phyloP scores from a whole-genome alignment of 1,140 invertebrate genomes.

The Atta texana region DNA sequence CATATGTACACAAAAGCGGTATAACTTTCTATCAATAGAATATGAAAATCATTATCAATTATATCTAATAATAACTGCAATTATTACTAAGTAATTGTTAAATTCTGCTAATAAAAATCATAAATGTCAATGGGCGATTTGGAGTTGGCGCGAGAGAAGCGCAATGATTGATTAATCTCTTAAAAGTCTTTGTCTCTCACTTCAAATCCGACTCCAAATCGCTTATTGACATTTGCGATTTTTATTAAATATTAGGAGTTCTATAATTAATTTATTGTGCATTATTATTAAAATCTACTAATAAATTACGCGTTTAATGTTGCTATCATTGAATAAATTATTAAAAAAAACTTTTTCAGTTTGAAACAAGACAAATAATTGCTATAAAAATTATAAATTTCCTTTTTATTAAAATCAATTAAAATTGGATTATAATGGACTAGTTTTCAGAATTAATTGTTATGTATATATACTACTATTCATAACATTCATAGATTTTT shows the following conservation, averaged over 20 bases:
- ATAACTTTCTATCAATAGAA: neutral
- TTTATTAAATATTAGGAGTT: no score
- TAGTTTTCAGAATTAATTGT: neutral
- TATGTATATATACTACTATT: neutral
- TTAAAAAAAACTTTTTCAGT: neutral
- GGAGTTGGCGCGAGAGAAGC: no score
- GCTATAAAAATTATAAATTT: neutral
- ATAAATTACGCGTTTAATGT: conserved; percentile 6
- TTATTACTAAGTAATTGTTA: conserved; percentile 28
- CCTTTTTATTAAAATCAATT: neutral
- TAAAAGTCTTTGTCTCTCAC: no score
- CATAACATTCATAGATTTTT: neutral
- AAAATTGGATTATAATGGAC: neutral
- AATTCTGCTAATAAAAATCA: neutral
- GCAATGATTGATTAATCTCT: no score
- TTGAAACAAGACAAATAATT: neutral
- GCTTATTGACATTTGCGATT: no score
- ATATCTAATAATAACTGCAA: neutral
- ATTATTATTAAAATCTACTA: neutral
- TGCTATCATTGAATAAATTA: neutral
- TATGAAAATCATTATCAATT: conserved; percentile 14
- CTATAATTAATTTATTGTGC: no score
- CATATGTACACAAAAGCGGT: neutral
- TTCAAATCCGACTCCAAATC: no score
- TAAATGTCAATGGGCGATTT: no score